Evolutionary conservation across 1,140 invertebrate species (phyloP), one percentile per base, ranked within the genome.

Genomic region (Anoplophora glabripennis): DNA sequence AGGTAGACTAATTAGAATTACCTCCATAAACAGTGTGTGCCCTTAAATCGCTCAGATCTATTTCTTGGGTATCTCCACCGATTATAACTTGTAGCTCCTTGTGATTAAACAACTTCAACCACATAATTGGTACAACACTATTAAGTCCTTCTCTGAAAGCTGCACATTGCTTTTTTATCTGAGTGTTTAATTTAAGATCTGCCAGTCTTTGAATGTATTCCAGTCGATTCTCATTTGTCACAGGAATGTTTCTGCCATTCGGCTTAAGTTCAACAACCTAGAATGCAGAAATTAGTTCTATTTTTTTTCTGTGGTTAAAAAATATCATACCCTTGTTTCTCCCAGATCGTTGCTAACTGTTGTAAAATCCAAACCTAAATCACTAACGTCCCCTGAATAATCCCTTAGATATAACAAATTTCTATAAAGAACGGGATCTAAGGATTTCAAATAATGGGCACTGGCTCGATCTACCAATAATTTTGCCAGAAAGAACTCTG

Each of bases 121-220:
- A 97, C 59, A 95, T 89, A 10, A 94, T 76, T 7, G 90, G 88
- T 35, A 99, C 83, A 0, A 98, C 93, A 71, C 92, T 90, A 15
- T 90, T 87, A 37, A 99, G 80, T 1, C 96, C 86, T 76, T 89
- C 85, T 64, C 90, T 88, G 71, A 94, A 93, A 17, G 92, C 90
- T 53, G 80, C 81, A 68, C 92, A 95, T 63, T 98, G 94, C 1
- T 85, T 80, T 44, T 89, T 81, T 57, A 97, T 94, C 80, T 96
- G 94, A 70, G 87, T 88, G 59, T 98, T 98, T 15, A 98, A 79
- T 78, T 96, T 96, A 68, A 94, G 97, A 80, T 98, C 93, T 1
- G 96, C 94, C 76, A 99, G 89, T 53, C 96, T 77, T 75, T 98
- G 94, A 67, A 99, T 94, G 72, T 99, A 99, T 75, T 98, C 94